Evolutionary conservation across 2,888 invertebrate species (phyloP), one percentile per base, ranked within the genome.

Genomic region (Synanthedon andrenaeformis): DNA sequence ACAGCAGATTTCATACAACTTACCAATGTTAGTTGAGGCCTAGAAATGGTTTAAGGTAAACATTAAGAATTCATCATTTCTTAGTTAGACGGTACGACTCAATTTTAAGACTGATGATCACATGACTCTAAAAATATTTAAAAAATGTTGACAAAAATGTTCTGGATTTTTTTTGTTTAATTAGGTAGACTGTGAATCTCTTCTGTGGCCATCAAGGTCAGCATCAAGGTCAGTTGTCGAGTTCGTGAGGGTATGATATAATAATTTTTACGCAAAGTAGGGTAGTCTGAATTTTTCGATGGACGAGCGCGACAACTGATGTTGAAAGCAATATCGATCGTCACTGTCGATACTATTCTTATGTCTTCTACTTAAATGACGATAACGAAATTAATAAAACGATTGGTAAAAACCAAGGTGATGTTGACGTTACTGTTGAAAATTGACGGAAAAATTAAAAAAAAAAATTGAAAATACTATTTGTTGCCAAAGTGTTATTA

Each of bases 401-500:
- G 67, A 72, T 72, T 70, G 71, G 69, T 62, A 62, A 66, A 65
- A 65, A 65, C 68, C 65, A 67, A 69, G 69, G 82, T 77, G 75
- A 80, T 79, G 76, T 79, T 77, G 70, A 75, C 79, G 74, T 80
- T 77, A 70, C 82, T 72, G 72, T 77, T 80, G 65, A 74, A 77
- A 28, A 75, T 74, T 73, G 72, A 76, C 67, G 76, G 74, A 72
- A 69, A 70, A 74, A 72, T 70, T 17, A 17, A 62, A 54, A 67
- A 70, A 73, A 71, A 67, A 60, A 65, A 69, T 53, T 53, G 53
- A 74, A 79, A 79, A 80, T 78, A 82, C 76, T 82, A 82, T 84
- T 87, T 87, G 88, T 88, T 88, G 88, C 88, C 88, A 88, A 88
- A 88, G 79, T 86, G 86, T 87, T 86, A 77, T 86, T 87, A 86